Conservation (phyloP, 2,888 invertebrate genomes). For the Dicycla oo region DNA sequence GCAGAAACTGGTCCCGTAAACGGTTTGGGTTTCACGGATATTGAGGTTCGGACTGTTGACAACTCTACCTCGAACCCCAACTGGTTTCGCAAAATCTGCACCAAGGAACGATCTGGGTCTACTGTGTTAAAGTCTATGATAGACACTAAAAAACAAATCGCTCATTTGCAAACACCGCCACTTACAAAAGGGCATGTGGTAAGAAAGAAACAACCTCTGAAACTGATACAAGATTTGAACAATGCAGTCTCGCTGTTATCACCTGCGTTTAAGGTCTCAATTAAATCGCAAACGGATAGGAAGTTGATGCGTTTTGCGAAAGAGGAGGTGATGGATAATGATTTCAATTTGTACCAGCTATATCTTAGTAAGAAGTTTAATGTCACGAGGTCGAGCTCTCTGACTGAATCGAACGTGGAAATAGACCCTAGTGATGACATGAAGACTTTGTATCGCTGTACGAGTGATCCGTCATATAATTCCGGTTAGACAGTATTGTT, state of each 20-base stretch:
- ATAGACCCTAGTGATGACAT: constrained; percentile 74
- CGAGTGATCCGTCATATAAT: constrained; percentile 76
- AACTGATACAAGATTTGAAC: constrained; percentile 67
- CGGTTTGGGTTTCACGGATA: constrained; percentile 28
- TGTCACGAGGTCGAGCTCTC: constrained; percentile 68
- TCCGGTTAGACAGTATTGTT: constrained; percentile 73
- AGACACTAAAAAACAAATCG: constrained; percentile 59
- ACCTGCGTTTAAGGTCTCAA: constrained; percentile 71
- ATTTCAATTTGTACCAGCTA: constrained; percentile 74
- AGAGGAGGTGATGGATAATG: constrained; percentile 60
- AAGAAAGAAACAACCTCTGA: constrained; percentile 49
- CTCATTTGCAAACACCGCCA: not conserved
- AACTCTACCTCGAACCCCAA: constrained; percentile 70
- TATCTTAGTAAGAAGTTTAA: constrained; percentile 67
- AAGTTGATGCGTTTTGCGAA: constrained; percentile 51
- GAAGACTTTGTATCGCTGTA: constrained; percentile 80
- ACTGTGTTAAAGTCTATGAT: constrained; percentile 69
- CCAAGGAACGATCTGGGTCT: constrained; percentile 70
- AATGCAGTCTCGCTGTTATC: constrained; percentile 69
- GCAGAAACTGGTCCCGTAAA: constrained; percentile 17
- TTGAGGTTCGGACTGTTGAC: constrained; percentile 49
- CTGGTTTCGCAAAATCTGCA: constrained; percentile 63
- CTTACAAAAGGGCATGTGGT: constrained; percentile 35
- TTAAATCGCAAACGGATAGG: constrained; percentile 75
- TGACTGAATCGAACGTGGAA: constrained; percentile 65